Evolutionary conservation across 2,797 vertebrate genomes (phyloP), one percentile per base, ranked within the genome.

Genomic region (Schizopygopsis malacanthus): DNA sequence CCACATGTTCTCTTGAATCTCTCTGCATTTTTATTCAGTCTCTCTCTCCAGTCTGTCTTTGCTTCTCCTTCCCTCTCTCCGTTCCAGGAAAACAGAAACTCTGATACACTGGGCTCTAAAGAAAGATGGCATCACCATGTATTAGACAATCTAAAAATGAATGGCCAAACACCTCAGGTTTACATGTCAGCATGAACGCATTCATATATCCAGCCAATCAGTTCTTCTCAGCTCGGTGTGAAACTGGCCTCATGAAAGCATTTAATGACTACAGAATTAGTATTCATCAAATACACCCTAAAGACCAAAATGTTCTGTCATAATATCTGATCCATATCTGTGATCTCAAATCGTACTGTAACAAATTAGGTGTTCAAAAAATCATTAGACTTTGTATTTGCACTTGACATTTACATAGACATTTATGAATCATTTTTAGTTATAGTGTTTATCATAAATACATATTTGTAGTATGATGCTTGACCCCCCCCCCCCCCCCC

Each of bases 1-100:
- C 43, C 70, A 72, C 6, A 25, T 39, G 65, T 39, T 69, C 67
- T 22, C 18, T 41, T 67, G 63, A 67, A 18, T 63, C 85, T 65
- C n/a, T n/a, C 3, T 41, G 28, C 37, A 33, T 52, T 10, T 56
- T 56, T 79, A 67, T 50, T 41, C 4, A 69, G 45, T 69, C 33
- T 41, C 61, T 22, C 7, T 54, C 33, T 79, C 18, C 22, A 8
- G 25, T 15, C 67, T 75, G 1, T 79, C 69, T 63, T 28, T 22
- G 22, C 4, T 52, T 82, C 50, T 82, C 47, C 12, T 39, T 33
- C 43, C 45, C 41, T n/a, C 39, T 33, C 28, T 9, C 5, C 1
- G 4, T 71, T 72, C 12, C n/a, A 72, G 7, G n/a, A 28, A 43
- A 28, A 72, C 70, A 72, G n/a, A 7, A 16, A 33, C 28, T 2